Conservation (phyloP, 2,797 vertebrate genomes). For the Hippocampus kuda region DNA sequence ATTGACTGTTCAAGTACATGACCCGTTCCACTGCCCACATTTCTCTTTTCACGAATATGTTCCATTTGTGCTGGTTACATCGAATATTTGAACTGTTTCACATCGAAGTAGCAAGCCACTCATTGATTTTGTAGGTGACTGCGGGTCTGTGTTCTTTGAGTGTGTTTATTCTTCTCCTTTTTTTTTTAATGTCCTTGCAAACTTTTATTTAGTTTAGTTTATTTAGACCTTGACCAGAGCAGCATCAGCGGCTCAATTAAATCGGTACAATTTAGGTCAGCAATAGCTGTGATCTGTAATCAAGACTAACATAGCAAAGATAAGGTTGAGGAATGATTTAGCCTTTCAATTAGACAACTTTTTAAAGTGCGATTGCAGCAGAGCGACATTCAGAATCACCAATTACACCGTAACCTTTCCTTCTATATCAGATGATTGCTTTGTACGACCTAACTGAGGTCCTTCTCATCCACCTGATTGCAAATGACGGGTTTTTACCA, state of each 20-base stretch:
- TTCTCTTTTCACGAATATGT: too few species aligned
- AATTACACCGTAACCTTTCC: background rate
- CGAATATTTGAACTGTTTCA: too few species aligned
- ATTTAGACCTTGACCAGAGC: background rate
- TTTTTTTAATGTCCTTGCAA: background rate
- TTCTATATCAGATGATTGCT: background rate
- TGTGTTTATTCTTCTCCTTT: background rate
- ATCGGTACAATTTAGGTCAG: background rate
- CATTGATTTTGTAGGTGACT: background rate
- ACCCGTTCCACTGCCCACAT: too few species aligned
- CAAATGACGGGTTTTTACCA: background rate
- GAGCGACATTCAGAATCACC: background rate
- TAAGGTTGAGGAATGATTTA: background rate
- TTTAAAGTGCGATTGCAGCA: slow-evolving; percentile 1
- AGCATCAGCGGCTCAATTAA: background rate
- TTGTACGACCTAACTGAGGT: background rate
- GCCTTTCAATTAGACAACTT: background rate
- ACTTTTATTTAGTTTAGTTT: background rate
- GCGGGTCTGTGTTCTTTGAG: background rate
- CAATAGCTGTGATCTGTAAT: background rate
- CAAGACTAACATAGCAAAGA: background rate
- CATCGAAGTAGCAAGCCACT: background rate
- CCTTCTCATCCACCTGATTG: background rate
- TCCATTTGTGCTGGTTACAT: too few species aligned
- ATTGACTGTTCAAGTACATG: too few species aligned